Evolutionary conservation across 2,113 vertebrate genomes (phyloP).

Genomic region (Pogonocichla stellata): DNA sequence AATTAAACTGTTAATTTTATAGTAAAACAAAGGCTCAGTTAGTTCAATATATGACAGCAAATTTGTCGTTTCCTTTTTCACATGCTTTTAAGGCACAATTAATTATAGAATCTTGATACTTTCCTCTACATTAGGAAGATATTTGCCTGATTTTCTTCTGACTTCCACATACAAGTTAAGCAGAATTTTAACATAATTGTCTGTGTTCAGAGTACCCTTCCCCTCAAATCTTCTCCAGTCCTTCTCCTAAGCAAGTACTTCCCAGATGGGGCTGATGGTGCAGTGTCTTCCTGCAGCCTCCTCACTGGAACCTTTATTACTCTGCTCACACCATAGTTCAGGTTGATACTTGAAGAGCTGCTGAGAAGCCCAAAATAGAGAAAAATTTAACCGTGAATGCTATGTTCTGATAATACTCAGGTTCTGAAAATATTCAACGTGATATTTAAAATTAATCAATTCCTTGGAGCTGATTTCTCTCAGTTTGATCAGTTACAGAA

Average conservation of each 20-base stretch:
- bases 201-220: neutral
- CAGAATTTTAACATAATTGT: neutral
- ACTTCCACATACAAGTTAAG: neutral
- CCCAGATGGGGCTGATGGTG: neutral
- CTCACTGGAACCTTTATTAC: neutral
- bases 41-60: neutral
- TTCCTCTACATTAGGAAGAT: neutral
- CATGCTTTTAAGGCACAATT: neutral
- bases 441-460: neutral
- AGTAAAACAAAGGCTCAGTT: neutral
- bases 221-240: neutral
- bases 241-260: neutral
- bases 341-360: neutral
- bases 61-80: neutral
- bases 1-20: neutral
- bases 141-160: neutral
- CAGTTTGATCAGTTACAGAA: neutral
- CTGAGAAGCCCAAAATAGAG: neutral
- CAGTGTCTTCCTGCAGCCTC: neutral
- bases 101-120: neutral
- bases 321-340: neutral
- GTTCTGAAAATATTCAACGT: neutral
- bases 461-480: neutral
- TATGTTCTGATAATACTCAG: neutral
- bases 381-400: neutral